phyloP scores from a whole-genome alignment of 2,888 invertebrate species.

The Biston betularia region DNA sequence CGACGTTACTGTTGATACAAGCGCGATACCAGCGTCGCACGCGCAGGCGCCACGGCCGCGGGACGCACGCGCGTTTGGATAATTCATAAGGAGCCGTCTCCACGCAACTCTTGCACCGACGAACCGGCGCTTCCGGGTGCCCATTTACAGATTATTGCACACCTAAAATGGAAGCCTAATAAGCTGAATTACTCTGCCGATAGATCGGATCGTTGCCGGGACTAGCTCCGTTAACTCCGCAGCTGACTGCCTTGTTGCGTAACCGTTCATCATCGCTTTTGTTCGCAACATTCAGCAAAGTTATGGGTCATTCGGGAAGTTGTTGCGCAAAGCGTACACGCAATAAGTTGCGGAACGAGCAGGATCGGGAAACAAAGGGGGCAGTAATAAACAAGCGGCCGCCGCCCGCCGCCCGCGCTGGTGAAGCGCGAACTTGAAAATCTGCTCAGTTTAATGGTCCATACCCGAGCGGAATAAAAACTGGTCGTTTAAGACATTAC shows the following conservation, averaged over 20 bases:
- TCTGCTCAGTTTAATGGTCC: slow-evolving; percentile 70
- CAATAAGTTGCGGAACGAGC: slow-evolving; percentile 23
- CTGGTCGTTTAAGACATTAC: slow-evolving; percentile 65
- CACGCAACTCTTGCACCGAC: slow-evolving; percentile 43
- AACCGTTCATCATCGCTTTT: slow-evolving; percentile 53
- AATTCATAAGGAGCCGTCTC: slow-evolving; percentile 77
- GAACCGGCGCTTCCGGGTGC: slow-evolving; percentile 66
- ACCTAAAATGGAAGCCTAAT: slow-evolving; percentile 65
- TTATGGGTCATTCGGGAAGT: slow-evolving; percentile 41
- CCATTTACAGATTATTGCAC: slow-evolving; percentile 49
- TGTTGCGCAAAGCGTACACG: slow-evolving; percentile 39
- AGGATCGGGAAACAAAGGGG: slow-evolving; percentile 44
- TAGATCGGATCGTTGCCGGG: slow-evolving; percentile 32
- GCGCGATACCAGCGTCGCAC: slow-evolving; percentile 62
- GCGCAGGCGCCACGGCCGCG: slow-evolving; percentile 64
- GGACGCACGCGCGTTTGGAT: slow-evolving; percentile 76
- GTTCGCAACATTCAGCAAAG: slow-evolving; percentile 48
- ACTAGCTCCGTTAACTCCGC: slow-evolving; percentile 19
- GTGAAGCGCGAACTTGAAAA: slow-evolving; percentile 62
- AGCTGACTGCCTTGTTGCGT: slow-evolving; percentile 41
- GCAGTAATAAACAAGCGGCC: slow-evolving; percentile 47
- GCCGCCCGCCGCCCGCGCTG: slow-evolving; percentile 34
- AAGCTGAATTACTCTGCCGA: slow-evolving; percentile 50
- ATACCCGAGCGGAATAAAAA: slow-evolving; percentile 76
- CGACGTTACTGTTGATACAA: slow-evolving; percentile 62